phyloP scores from a whole-genome alignment of 2,888 invertebrate species.

The Eugnorisma glareosa region DNA sequence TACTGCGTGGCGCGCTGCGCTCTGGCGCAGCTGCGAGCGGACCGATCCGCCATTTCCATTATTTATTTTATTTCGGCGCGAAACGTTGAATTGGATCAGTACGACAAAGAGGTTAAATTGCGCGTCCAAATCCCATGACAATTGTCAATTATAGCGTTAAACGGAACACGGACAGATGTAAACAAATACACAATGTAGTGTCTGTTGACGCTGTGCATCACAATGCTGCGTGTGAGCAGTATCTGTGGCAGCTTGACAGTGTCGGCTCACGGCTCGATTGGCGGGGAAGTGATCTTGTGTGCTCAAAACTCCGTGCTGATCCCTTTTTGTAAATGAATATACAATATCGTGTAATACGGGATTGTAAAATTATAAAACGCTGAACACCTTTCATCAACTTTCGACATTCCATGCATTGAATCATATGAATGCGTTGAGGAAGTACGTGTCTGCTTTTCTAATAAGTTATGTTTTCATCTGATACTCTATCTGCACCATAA shows the following conservation, averaged over 20 bases:
- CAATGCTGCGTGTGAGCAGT: slow-evolving; percentile 67
- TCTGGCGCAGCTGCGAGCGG: slow-evolving; percentile 85
- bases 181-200: slow-evolving; percentile 83
- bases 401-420: slow-evolving; percentile 48
- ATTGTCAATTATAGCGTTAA: slow-evolving; percentile 83
- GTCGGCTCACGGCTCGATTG: slow-evolving; percentile 59
- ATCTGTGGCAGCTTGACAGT: slow-evolving; percentile 69
- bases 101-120: slow-evolving; percentile 90
- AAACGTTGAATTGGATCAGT: slow-evolving; percentile 88
- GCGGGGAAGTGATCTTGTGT: slow-evolving; percentile 63
- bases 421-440: slow-evolving; percentile 13
- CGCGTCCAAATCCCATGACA: slow-evolving; percentile 89
- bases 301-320: slow-evolving; percentile 67
- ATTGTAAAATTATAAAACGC: slow-evolving; percentile 46
- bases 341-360: slow-evolving; percentile 50
- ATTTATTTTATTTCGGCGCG: slow-evolving; percentile 90
- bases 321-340: slow-evolving; percentile 60
- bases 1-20: slow-evolving; percentile 80
- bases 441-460: slow-evolving; percentile 40
- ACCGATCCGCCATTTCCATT: slow-evolving; percentile 88
- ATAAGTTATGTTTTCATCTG: slow-evolving; percentile 35
- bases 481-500: slow-evolving; percentile 39
- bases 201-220: slow-evolving; percentile 70
- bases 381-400: slow-evolving; percentile 51
- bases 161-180: slow-evolving; percentile 88